These are phyloP conservation scores for Athripsodes cinereus DNA, from an alignment of 2,888 invertebrate genomes.

Conservation along the genomic window DNA sequence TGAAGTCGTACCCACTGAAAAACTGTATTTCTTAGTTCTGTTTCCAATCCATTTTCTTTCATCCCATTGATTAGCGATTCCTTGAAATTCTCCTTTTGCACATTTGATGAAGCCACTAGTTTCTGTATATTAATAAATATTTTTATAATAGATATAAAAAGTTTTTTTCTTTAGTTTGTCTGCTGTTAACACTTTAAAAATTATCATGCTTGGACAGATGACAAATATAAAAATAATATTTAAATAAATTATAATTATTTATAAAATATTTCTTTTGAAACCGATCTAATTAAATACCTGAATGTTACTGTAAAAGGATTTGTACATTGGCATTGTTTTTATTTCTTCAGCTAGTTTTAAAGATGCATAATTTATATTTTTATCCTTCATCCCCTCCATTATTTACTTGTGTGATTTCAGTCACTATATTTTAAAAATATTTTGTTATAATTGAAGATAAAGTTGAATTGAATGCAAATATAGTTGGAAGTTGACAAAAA, in stretches of 20 bases:
- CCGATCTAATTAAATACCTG: conserved; percentile 50
- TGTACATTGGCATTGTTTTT: conserved; percentile 68
- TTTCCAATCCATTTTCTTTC: conserved; percentile 72
- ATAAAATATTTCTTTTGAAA: conserved; percentile 9
- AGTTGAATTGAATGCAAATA: no score
- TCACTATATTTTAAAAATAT: no score
- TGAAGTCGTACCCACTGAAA: conserved; percentile 70
- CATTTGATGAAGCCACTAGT: conserved; percentile 68
- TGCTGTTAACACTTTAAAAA: conserved; percentile 7
- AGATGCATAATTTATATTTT: conserved; percentile 67
- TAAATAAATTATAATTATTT: no score
- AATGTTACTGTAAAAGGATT: conserved; percentile 69
- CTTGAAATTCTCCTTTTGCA: conserved; percentile 73
- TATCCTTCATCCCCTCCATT: conserved; percentile 53
- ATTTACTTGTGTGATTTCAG: neutral
- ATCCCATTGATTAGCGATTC: conserved; percentile 69
- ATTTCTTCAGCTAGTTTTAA: conserved; percentile 75
- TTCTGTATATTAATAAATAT: no score
- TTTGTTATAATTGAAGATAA: no score
- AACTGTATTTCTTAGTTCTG: conserved; percentile 75
- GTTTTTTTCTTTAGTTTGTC: neutral
- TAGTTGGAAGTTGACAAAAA: no score
- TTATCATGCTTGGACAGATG: no score
- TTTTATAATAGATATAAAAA: conserved; percentile 34
- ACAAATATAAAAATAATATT: neutral